Evolutionary conservation across 2,113 vertebrate species (phyloP).

Genomic region (Muntiacus muntjak): DNA sequence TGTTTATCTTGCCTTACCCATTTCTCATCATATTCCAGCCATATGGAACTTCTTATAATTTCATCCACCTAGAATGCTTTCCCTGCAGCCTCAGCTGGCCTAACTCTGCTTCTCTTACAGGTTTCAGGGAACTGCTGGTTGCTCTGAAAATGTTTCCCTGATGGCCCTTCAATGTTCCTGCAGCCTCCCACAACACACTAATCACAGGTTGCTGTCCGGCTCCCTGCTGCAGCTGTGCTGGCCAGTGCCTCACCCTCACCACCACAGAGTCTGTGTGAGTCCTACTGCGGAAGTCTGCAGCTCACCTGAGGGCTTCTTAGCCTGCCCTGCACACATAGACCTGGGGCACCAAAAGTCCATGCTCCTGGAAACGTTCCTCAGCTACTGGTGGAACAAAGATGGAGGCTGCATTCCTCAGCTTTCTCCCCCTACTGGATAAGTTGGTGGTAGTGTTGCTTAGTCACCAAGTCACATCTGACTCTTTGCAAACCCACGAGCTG

Average conservation of each 20-base stretch:
- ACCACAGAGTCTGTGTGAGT: neutral
- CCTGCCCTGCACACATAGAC: accelerated
- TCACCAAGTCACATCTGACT: neutral
- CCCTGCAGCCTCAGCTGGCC: accelerated
- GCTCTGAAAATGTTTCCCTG: neutral
- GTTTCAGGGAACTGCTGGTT: neutral
- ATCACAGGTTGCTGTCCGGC: neutral
- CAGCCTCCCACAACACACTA: neutral
- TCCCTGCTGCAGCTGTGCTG: neutral
- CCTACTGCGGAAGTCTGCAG: neutral
- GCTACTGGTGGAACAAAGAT: neutral
- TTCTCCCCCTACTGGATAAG: neutral
- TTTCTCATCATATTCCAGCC: neutral
- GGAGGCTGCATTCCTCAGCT: neutral
- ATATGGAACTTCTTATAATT: neutral
- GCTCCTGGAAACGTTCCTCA: neutral
- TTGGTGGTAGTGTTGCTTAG: neutral
- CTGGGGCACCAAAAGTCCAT: neutral
- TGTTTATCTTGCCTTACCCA: neutral
- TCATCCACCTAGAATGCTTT: neutral
- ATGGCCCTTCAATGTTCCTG: neutral
- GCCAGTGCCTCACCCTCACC: neutral
- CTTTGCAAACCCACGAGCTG: neutral
- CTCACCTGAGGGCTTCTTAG: neutral
- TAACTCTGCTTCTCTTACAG: neutral